Evolutionary conservation across 2,113 vertebrate species (phyloP), one percentile per base, ranked within the genome.

Genomic region (Rhineura floridana): DNA sequence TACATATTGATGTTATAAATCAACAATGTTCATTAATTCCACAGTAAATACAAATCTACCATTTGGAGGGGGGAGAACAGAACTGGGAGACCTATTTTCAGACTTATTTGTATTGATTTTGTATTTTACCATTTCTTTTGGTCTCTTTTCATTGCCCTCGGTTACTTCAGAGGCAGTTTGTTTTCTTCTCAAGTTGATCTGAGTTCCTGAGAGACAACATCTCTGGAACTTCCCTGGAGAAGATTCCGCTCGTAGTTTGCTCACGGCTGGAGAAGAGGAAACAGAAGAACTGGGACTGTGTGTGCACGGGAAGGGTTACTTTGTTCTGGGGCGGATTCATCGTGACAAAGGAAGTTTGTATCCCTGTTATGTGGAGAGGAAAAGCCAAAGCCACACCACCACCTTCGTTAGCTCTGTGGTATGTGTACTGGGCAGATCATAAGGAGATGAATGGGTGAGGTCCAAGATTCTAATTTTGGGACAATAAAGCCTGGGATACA

Each of bases 91-190:
- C 19, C 73, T 85, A 70, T 87, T 75, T 84, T 11, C 84, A 70
- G 80, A 87, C 46, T 87, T 69, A 9, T 81, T 79, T 69, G 4
- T 28, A 87, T 72, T 50, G 9, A 4, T 81, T n/a, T 15, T 87
- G 12, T 46, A 2, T 85, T 89, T 86, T 83, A 1, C 1, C 6
- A 8, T 80, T 91, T 84, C 25, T 87, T 23, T 88, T 4, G 4
- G 23, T 67, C 5, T 4, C 84, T 80, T 87, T 87, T 82, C 72
- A 79, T 87, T 42, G 79, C 2, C 28, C 91, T 85, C 87, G 52
- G n/a, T 83, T 91, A 55, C 65, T 83, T 42, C 87, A 63, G 0
- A 76, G 39, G 13, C 1, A 3, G 59, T 77, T 78, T 55, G 0
- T 79, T 65, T 84, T 59, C 4, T 76, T 88, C 33, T 78, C 28